phyloP scores from a whole-genome alignment of 2,113 vertebrate genomes.

The Tachysurus fulvidraco region DNA sequence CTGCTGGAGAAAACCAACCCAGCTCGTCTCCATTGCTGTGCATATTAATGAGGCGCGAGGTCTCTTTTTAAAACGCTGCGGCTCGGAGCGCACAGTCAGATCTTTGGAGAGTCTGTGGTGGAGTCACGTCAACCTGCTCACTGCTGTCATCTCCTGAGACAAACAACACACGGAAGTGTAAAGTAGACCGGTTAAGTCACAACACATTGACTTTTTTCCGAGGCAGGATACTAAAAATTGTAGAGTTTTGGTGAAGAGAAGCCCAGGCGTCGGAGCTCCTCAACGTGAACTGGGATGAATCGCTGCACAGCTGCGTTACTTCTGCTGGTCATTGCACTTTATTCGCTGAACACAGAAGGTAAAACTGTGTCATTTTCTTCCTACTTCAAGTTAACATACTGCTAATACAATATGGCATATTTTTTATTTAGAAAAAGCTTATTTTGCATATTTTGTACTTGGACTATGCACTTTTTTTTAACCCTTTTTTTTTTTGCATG shows the following conservation, averaged over 20 bases:
- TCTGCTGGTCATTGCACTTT: conserved; percentile 83
- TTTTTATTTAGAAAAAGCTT: neutral
- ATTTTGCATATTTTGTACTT: neutral
- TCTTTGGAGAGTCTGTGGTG: neutral
- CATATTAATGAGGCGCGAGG: conserved; percentile 94
- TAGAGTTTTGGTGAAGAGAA: conserved; percentile 8
- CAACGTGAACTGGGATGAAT: conserved; percentile 78
- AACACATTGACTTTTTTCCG: neutral
- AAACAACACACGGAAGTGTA: neutral
- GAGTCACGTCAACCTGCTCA: conserved; percentile 36
- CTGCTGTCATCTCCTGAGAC: neutral
- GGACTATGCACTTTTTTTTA: neutral
- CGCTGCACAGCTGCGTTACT: conserved; percentile 83
- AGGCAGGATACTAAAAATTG: conserved; percentile 49
- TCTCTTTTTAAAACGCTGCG: conserved; percentile 83
- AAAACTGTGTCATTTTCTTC: conserved; percentile 51
- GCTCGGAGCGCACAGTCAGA: conserved; percentile 44
- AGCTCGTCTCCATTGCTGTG: conserved; percentile 83
- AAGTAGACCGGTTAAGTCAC: neutral
- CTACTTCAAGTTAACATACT: too few relatives aligned
- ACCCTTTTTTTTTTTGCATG: neutral
- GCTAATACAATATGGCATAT: neutral
- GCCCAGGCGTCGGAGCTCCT: conserved; percentile 10
- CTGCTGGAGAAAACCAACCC: conserved; percentile 50
- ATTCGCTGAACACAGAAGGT: conserved; percentile 85